Percentiles rank a stretch among this genome's conserved stretches.
Conservation (phyloP, 2,113 vertebrate genomes). For the Lynx canadensis region DNA sequence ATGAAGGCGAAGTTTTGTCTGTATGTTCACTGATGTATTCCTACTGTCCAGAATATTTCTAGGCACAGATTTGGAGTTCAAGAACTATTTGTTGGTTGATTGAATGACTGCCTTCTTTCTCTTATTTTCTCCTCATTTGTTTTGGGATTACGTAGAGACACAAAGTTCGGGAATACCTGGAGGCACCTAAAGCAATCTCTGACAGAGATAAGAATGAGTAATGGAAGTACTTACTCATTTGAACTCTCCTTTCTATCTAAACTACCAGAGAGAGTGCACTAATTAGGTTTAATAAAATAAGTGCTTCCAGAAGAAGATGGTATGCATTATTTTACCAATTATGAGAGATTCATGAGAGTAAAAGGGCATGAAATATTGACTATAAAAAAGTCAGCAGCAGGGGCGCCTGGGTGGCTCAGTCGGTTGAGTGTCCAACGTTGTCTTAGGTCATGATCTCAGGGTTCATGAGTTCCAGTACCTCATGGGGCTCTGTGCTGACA, state of each 20-base stretch:
- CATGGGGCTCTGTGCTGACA: too few relatives aligned
- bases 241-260: neutral
- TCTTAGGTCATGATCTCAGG: too few relatives aligned
- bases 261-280: neutral
- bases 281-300: slow-evolving; percentile 29
- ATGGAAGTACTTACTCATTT: neutral
- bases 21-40: neutral
- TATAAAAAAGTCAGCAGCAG: neutral
- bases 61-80: neutral
- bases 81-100: neutral
- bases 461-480: too few relatives aligned
- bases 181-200: neutral
- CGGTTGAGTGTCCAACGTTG: too few relatives aligned
- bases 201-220: neutral
- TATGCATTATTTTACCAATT: neutral
- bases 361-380: neutral
- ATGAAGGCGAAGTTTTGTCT: neutral
- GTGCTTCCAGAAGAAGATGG: neutral
- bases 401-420: too few relatives aligned
- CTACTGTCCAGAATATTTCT: neutral
- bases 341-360: neutral
- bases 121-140: neutral
- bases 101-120: neutral
- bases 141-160: slow-evolving; percentile 4
- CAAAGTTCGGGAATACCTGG: neutral